A percentile compares a stretch with the other conserved stretches of the same genome.
phyloP scores from a whole-genome alignment of 2,888 invertebrate genomes.

The Lasioglossum vierecki region DNA sequence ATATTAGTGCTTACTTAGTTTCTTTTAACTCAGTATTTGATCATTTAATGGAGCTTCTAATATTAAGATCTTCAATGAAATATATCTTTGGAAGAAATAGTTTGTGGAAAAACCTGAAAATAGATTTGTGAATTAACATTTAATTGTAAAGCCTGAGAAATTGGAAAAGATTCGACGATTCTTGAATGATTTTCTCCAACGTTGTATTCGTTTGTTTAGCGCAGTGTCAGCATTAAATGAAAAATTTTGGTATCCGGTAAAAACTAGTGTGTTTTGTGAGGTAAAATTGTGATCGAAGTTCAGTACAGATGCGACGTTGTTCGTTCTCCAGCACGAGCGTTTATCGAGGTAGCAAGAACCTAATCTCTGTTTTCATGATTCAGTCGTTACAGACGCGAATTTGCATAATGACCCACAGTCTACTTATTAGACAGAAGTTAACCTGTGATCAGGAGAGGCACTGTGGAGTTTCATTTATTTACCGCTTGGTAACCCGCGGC shows the following conservation, averaged over 20 bases:
- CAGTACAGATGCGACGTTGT: not conserved
- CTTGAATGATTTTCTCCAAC: not conserved
- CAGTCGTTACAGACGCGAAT: not conserved
- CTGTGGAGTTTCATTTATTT: not conserved
- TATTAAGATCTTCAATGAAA: not conserved
- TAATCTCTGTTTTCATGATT: constrained; percentile 12
- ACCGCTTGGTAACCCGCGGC: not conserved
- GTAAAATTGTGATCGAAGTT: not conserved
- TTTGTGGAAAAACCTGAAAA: not conserved
- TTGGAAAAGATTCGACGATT: not conserved
- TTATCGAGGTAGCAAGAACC: not conserved
- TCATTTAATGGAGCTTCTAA: not conserved
- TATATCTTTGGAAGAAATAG: not conserved
- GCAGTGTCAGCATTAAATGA: not conserved
- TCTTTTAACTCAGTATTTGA: not conserved
- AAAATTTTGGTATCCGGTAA: not conserved
- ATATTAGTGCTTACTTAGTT: not conserved
- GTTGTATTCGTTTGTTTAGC: not conserved
- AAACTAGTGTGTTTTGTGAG: not conserved
- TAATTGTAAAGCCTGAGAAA: not conserved
- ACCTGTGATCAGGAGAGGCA: not conserved
- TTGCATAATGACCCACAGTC: constrained; percentile 21
- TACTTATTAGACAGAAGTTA: constrained; percentile 19
- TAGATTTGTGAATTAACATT: not conserved
- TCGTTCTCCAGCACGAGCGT: not conserved